A percentile compares a stretch with the other conserved stretches of the same genome.
Evolutionary conservation across 2,113 vertebrate genomes (phyloP).

Genomic region (Poeciliopsis retropinna): DNA sequence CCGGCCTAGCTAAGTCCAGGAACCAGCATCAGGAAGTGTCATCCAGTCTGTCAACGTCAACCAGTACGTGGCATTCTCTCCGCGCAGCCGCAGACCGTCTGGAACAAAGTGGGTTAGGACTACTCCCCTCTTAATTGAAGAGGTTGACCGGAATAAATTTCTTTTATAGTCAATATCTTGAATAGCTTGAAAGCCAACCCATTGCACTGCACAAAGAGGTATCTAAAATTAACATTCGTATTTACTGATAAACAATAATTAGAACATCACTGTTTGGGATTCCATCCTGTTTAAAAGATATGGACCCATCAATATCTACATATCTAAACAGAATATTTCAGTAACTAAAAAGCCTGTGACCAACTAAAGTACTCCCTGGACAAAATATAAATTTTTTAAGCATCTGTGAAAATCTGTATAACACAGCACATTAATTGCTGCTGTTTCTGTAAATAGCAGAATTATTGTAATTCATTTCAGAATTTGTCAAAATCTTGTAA

Average conservation of each 20-base stretch:
- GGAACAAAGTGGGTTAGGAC: slow-evolving; percentile 25
- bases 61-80: slow-evolving; percentile 77
- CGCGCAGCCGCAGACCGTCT: slow-evolving; percentile 64
- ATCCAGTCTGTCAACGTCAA: slow-evolving; percentile 66
- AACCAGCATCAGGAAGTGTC: slow-evolving; percentile 75
- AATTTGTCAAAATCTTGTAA: too few species aligned
- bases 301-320: neutral
- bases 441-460: too few species aligned
- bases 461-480: too few species aligned
- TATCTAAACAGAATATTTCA: neutral
- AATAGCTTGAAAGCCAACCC: neutral
- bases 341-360: neutral
- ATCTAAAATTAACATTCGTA: neutral
- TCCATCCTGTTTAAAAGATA: too few species aligned
- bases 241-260: neutral
- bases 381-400: neutral
- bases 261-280: neutral
- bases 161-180: neutral
- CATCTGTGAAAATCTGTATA: neutral
- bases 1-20: slow-evolving; percentile 54
- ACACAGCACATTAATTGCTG: neutral
- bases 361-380: neutral
- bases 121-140: neutral
- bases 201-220: neutral
- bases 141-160: neutral